Base-by-base conservation (phyloP, 1,140 invertebrate species). In the Temnothorax longispinosus region DNA sequence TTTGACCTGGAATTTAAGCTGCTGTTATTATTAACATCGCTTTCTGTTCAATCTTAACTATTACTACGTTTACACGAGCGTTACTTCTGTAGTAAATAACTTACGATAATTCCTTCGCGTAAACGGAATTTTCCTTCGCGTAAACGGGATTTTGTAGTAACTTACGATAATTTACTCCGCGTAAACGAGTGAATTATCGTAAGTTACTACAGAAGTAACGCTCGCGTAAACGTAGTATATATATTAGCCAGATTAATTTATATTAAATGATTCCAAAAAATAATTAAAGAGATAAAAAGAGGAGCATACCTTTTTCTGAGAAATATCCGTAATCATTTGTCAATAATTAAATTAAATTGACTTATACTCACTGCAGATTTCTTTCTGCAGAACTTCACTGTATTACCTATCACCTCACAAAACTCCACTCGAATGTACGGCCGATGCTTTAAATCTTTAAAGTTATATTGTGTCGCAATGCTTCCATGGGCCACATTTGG, bases 391-490 rank as follows among this genome's bases (percentile, higher is more conserved):
- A 52, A 50, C 62, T 47, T 67, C 1, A 64, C 11, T 41, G 64
- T 50, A 52, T 72, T 13, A 44, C 60, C 38, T 50, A 52, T 72
- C 13, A 44, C 60, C 38, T 87, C 47, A 6, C 60, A 41, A 71
- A 86, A 87, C 67, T 88, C 27, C 38, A 87, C 84, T 65, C 35
- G 69, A 86, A 54, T 15, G 44, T n/a, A 56, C 86, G n/a, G 35
- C 27, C 35, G 80, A 85, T 71, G 41, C 84, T 82, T 87, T 87
- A 89, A 85, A 86, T 88, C 86, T 88, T 76, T 89, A 62, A 84
- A 84, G 47, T 32, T n/a, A 38, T 13, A 18, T 64, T 56, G 21
- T 89, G 67, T 71, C 21, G 44, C 47, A 47, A 54, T 71, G 13
- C 76, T 81, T 47, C 64, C 54, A 58, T 82, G 32, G 62, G 80